Conservation (phyloP, 2,797 vertebrate species). For the Alauda arvensis region DNA sequence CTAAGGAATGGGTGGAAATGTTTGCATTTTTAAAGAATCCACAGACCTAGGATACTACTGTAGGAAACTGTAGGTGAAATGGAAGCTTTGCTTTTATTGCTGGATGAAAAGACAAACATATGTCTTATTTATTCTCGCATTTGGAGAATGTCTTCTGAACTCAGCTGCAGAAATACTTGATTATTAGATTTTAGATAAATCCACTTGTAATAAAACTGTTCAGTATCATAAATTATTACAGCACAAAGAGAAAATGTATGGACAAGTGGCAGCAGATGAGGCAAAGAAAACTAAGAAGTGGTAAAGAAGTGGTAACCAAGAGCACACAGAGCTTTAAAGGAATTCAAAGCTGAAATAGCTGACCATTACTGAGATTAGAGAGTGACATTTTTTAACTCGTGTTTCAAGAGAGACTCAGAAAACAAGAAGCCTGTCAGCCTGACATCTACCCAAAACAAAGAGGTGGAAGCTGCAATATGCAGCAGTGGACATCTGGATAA, state of each 20-base stretch:
- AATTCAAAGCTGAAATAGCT: background rate
- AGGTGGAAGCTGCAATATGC: background rate
- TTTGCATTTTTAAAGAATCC: slow-evolving; percentile 46
- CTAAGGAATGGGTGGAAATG: slow-evolving; percentile 31
- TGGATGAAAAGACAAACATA: background rate
- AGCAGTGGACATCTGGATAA: slow-evolving; percentile 38
- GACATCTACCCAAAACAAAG: background rate
- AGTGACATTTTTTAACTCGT: background rate
- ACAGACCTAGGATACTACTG: background rate
- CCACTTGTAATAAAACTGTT: background rate
- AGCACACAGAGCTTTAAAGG: background rate
- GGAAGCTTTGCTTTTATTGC: background rate
- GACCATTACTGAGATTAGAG: background rate
- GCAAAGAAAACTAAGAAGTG: background rate
- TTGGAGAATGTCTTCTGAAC: background rate
- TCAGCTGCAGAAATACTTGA: background rate
- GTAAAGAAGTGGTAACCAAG: background rate
- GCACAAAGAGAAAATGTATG: background rate
- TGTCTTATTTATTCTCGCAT: background rate
- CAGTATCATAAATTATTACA: background rate
- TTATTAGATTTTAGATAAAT: background rate
- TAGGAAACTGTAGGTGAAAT: background rate
- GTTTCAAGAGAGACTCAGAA: background rate
- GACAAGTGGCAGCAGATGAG: background rate
- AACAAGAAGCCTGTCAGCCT: background rate